Conservation (phyloP, 2,888 invertebrate genomes). For the Ectropis crepuscularia region DNA sequence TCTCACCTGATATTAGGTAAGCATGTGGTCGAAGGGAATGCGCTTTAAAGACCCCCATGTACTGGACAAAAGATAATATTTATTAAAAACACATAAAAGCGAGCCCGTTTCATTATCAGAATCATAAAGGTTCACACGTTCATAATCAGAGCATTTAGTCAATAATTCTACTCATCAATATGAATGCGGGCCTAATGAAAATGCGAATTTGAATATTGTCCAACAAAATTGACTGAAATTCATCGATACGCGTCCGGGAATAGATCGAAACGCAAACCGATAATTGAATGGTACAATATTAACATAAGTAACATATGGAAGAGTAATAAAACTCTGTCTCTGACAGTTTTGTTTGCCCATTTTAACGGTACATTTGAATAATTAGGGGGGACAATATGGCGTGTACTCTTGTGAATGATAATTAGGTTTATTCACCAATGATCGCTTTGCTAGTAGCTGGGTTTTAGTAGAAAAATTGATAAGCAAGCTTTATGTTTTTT, state of each 20-base stretch:
- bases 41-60: too few relatives aligned
- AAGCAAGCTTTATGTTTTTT: too few relatives aligned
- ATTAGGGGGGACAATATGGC: conserved; percentile 16
- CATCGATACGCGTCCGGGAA: conserved; percentile 55
- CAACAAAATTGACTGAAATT: conserved; percentile 65
- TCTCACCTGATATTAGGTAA: too few relatives aligned
- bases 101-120: conserved; percentile 18
- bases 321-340: conserved; percentile 29
- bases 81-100: conserved; percentile 6
- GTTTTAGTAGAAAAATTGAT: too few relatives aligned
- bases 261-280: conserved; percentile 50
- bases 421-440: conserved; percentile 3
- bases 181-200: conserved; percentile 69
- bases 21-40: too few relatives aligned
- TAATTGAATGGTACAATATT: conserved; percentile 68
- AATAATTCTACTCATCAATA: conserved; percentile 67
- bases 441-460: too few relatives aligned
- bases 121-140: conserved; percentile 48
- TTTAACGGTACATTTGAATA: conserved; percentile 31
- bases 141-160: conserved; percentile 64
- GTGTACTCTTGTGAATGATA: not conserved
- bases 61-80: not conserved
- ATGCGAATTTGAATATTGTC: conserved; percentile 71
- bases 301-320: conserved; percentile 56
- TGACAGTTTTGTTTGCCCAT: conserved; percentile 27